Conservation (phyloP, 2,888 invertebrate species). For the Amblyjoppa fuscipennis region DNA sequence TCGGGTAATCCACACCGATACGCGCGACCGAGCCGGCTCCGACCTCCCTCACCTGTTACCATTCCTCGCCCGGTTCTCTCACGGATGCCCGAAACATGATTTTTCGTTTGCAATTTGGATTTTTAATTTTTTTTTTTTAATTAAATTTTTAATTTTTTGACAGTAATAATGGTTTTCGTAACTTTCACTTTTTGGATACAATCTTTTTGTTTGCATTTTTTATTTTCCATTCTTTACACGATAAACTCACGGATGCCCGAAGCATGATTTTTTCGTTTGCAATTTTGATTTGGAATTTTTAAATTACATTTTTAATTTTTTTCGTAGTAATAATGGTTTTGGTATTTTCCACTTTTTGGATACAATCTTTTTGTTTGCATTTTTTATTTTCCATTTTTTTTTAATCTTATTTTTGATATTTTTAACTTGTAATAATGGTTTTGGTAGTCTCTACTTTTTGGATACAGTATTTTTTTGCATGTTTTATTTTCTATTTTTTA, state of each 20-base stretch:
- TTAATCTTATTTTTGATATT: not conserved
- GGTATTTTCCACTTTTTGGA: no score
- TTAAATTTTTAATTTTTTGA: not conserved
- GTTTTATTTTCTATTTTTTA: no score
- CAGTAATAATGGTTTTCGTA: no score
- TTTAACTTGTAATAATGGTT: not conserved
- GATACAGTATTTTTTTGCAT: no score
- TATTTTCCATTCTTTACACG: no score
- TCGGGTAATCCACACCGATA: conserved; percentile 17
- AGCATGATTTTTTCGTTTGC: not conserved
- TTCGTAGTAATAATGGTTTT: not conserved
- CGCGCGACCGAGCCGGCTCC: not conserved
- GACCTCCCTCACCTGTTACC: not conserved
- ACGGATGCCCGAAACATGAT: not conserved
- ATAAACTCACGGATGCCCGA: no score
- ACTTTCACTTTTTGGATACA: no score
- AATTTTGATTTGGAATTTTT: not conserved
- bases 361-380: not conserved
- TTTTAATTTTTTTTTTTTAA: not conserved
- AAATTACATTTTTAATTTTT: not conserved
- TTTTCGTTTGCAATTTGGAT: not conserved
- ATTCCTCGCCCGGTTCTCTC: not conserved
- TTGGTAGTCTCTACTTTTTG: no score
- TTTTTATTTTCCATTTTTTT: not conserved
- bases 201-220: no score